These are phyloP conservation scores for Discoglossus pictus DNA, from an alignment of 2,797 vertebrate genomes.

Conservation along the genomic window DNA sequence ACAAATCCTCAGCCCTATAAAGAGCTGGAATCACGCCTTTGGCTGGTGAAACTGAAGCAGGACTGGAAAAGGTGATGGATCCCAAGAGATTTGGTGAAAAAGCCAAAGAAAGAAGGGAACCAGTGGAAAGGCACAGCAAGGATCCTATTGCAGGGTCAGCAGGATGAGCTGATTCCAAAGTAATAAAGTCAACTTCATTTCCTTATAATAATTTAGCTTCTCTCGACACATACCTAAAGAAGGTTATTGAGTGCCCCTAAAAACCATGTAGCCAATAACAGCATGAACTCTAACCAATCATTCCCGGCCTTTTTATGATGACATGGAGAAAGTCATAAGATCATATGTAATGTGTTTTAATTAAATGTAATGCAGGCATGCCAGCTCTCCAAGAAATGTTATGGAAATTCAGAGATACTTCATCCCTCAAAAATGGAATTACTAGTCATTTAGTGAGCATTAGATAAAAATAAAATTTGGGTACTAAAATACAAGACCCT, in stretches of 20 bases:
- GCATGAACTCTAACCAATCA: constrained; percentile 20
- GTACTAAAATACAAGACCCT: too few relatives aligned
- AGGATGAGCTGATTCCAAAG: constrained; percentile 46
- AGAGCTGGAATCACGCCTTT: constrained; percentile 41
- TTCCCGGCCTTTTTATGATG: constrained; percentile 17
- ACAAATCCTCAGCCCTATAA: constrained; percentile 40
- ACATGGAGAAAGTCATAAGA: constrained; percentile 22
- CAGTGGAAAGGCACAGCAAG: constrained; percentile 30
- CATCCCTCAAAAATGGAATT: too few relatives aligned
- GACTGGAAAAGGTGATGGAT: constrained; percentile 49
- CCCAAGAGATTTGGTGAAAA: constrained; percentile 35
- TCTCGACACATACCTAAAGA: constrained; percentile 38
- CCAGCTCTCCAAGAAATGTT: constrained; percentile 15
- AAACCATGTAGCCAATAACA: constrained; percentile 27
- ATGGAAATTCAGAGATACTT: not conserved
- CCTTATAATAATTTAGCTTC: constrained; percentile 37
- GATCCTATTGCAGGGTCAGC: constrained; percentile 44
- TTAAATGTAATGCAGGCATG: not conserved
- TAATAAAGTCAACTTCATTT: constrained; percentile 49
- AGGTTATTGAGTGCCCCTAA: constrained; percentile 35
- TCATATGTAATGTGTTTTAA: constrained; percentile 22
- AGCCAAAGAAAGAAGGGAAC: constrained; percentile 36
- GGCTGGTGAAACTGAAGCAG: constrained; percentile 39
- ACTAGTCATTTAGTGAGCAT: too few relatives aligned
- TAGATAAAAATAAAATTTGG: too few relatives aligned